Base-by-base conservation (phyloP, 2,888 invertebrate species). In the Kuschelorhynchus macadamiae region DNA sequence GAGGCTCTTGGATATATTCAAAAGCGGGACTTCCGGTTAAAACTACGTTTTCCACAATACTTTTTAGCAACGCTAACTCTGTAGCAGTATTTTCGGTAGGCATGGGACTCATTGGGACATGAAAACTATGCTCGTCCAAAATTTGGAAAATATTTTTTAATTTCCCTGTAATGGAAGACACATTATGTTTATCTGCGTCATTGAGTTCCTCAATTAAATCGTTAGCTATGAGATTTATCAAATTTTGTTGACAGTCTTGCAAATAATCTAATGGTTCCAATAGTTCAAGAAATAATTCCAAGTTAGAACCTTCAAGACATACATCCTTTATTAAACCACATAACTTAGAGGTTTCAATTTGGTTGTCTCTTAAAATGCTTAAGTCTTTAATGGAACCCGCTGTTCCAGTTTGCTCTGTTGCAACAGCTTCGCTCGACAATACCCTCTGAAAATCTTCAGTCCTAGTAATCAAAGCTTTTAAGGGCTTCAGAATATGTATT, bases 381-480 rank as follows among this genome's bases (percentile, higher is more conserved):
- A 62, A 33, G 55, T 66, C 57, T 18, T 46, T 47, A 0, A 36
- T 17, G 12, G 30, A 18, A 44, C 60, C 63, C 18, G 17, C 25
- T n/a, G 53, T 1, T 32, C 0, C 30, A 25, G 2, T 1, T 17
- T 46, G 30, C 18, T 18, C 41, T n/a, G n/a, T n/a, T n/a, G n/a
- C n/a, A n/a, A n/a, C n/a, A 12, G n/a, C 9, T 21, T 33, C 21
- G 9, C 17, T 39, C 17, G 11, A 7, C n/a, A 68, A 53, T 12
- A 53, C 60, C 11, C 39, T 25, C 20, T 73, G 50, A 18, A 76
- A 68, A 61, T 70, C 66, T 61, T 72, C 70, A 14, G 76, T 65
- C 63, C 75, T 75, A 21, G 70, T 75, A 33, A 68, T 66, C 32
- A 80, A 47, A 12, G 70, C 63, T 57, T 75, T 61, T n/a, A 80